Evolutionary conservation across 2,113 vertebrate genomes (phyloP).

Genomic region (Pomatorhinus ruficollis): DNA sequence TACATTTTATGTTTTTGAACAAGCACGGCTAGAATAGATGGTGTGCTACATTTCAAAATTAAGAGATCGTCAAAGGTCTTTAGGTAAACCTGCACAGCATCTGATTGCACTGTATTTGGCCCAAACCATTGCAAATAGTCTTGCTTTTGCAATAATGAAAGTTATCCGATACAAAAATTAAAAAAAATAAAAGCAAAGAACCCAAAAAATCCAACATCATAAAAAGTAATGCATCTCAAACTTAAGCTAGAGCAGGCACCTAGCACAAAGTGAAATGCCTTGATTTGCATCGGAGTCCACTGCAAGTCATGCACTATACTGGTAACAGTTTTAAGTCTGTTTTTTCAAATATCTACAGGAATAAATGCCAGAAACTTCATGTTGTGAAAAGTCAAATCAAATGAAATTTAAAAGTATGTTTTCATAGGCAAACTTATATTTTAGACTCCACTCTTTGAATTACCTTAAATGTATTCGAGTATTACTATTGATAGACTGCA

Average conservation of each 20-base stretch:
- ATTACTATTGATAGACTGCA: background rate
- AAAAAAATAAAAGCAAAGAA: background rate
- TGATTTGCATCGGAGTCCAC: background rate
- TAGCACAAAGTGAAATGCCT: background rate
- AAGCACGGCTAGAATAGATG: background rate
- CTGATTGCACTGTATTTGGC: background rate
- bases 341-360: background rate
- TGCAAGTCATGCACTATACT: background rate
- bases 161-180: background rate
- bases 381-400: background rate
- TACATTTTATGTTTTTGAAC: conserved; percentile 13
- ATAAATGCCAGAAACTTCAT: background rate
- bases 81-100: background rate
- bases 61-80: conserved; percentile 23
- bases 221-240: background rate
- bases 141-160: background rate
- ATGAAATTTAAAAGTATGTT: background rate
- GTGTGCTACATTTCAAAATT: conserved; percentile 26
- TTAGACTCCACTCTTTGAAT: background rate
- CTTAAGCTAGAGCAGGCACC: background rate
- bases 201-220: background rate
- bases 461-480: background rate
- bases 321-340: background rate
- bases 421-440: background rate
- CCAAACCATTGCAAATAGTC: background rate